A percentile compares a stretch with the other conserved stretches of the same genome.
phyloP scores from a whole-genome alignment of 2,797 vertebrate species.

The Hybognathus amarus region DNA sequence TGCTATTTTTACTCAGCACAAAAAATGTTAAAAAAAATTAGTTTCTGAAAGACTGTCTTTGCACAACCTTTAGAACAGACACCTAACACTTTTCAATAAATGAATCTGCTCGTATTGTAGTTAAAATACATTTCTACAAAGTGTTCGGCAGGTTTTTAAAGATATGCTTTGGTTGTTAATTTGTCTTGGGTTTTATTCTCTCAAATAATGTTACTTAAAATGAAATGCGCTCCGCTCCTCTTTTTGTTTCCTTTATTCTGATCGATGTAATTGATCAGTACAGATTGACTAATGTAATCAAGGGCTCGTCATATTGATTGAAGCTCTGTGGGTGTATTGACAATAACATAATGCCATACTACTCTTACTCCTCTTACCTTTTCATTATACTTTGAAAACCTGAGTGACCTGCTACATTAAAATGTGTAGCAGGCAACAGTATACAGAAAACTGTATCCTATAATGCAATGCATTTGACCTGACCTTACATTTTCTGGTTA shows the following conservation, averaged over 20 bases:
- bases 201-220: background rate
- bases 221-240: background rate
- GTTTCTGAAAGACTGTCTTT: background rate
- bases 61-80: background rate
- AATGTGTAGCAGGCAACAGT: background rate
- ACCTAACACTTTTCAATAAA: background rate
- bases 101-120: background rate
- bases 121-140: background rate
- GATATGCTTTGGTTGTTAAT: background rate
- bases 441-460: background rate
- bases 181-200: background rate
- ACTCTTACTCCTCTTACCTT: background rate
- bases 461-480: background rate
- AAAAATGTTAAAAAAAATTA: background rate
- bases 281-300: background rate
- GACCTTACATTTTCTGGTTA: background rate
- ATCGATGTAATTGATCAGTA: background rate
- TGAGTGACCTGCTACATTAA: background rate
- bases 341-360: background rate
- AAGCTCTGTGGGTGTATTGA: background rate
- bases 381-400: background rate
- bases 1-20: background rate
- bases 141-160: background rate
- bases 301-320: background rate
- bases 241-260: background rate